Conservation (phyloP, 2,888 invertebrate genomes). For the Arenicola marina region DNA sequence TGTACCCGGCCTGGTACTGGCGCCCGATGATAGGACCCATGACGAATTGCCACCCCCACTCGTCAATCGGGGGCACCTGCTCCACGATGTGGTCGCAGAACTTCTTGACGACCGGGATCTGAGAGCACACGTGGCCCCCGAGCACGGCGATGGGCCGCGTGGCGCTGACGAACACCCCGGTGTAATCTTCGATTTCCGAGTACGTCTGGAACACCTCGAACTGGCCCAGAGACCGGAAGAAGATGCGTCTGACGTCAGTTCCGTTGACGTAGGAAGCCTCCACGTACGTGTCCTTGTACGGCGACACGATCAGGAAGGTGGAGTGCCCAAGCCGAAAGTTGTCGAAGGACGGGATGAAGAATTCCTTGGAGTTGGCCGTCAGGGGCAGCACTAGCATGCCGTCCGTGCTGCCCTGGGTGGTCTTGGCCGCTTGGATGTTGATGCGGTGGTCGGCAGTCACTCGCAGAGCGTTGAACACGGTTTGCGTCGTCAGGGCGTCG, state of each 20-base stretch:
- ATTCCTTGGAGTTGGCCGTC: background rate
- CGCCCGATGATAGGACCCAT: too few species aligned
- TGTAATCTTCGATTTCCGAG: background rate
- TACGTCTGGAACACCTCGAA: conserved; percentile 7
- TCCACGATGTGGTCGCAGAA: background rate
- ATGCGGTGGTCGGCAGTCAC: background rate
- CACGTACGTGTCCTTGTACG: background rate
- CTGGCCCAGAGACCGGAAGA: background rate
- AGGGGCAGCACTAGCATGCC: conserved; percentile 1
- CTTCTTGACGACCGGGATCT: background rate
- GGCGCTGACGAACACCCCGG: conserved; percentile 1
- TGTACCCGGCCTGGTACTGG: too few species aligned
- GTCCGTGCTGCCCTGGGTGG: conserved; percentile 1
- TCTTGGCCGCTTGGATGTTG: background rate
- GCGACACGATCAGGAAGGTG: conserved; percentile 1
- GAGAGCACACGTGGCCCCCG: conserved; percentile 1
- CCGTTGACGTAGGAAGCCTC: conserved; percentile 4
- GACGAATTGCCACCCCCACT: too few species aligned
- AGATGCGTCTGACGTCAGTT: background rate
- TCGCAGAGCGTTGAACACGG: background rate
- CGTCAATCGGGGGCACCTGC: too few species aligned
- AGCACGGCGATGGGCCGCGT: background rate
- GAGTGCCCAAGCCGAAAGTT: background rate
- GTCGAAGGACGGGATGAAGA: conserved; percentile 4
- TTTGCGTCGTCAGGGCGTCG: background rate